phyloP scores from a whole-genome alignment of 2,888 invertebrate species.

The Drosophila helvetica region DNA sequence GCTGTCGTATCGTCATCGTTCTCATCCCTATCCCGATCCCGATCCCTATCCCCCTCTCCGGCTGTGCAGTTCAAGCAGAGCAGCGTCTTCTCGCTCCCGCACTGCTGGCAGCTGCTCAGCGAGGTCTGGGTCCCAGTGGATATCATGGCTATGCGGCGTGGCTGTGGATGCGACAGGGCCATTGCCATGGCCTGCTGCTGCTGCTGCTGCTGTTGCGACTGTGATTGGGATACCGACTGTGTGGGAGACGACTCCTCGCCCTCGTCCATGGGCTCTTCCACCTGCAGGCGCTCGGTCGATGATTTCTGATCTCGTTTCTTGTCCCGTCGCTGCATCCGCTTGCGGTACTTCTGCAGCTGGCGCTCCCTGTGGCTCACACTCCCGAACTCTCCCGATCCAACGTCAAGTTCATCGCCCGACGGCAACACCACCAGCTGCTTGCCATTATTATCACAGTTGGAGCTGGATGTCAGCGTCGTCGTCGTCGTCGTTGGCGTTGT shows the following conservation, averaged over 20 bases:
- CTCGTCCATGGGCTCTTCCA: constrained; percentile 76
- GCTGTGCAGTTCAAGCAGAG: constrained; percentile 81
- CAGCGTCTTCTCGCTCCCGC: constrained; percentile 83
- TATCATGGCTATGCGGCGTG: constrained; percentile 80
- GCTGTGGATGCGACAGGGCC: constrained; percentile 34
- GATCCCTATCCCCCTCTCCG: constrained; percentile 35
- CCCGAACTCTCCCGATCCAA: constrained; percentile 46
- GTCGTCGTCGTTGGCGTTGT: constrained; percentile 30
- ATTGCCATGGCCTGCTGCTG: constrained; percentile 23
- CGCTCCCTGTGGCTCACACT: constrained; percentile 81
- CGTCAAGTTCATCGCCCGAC: constrained; percentile 46
- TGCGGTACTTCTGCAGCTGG: constrained; percentile 83
- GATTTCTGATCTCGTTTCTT: constrained; percentile 79
- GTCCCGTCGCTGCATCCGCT: constrained; percentile 83
- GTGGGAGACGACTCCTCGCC: constrained; percentile 49
- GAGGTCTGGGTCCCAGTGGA: constrained; percentile 84
- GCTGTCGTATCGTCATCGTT: constrained; percentile 54
- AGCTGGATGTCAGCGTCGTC: constrained; percentile 18
- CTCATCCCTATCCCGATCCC: constrained; percentile 61
- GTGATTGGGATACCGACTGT: constrained; percentile 8
- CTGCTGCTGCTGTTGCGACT: constrained; percentile 16
- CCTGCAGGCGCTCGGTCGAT: constrained; percentile 46
- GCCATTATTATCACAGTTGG: constrained; percentile 64
- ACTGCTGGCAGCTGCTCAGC: constrained; percentile 75
- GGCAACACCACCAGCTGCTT: constrained; percentile 3